These are phyloP conservation scores for Sylvia borin DNA, from an alignment of 2,797 vertebrate genomes.

Conservation along the genomic window DNA sequence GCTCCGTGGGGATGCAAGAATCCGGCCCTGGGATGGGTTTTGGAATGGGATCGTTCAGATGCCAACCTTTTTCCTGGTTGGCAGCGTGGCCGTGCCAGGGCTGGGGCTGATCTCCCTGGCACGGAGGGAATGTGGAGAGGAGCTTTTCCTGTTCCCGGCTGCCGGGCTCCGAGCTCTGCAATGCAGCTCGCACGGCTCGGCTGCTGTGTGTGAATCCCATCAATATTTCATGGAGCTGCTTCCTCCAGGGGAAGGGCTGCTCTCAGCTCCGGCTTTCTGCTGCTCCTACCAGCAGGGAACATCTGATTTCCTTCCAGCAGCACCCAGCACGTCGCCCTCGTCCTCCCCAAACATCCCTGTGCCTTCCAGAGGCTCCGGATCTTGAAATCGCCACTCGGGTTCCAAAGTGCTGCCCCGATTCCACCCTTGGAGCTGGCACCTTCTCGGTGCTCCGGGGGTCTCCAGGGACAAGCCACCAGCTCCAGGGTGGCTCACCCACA, in stretches of 20 bases:
- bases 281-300: slow-evolving; percentile 16
- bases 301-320: background rate
- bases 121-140: background rate
- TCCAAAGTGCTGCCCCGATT: background rate
- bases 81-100: fast-evolving
- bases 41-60: background rate
- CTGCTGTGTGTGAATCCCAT: slow-evolving; percentile 57
- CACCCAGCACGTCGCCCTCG: background rate
- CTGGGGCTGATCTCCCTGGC: fast-evolving
- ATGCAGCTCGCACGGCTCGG: slow-evolving; percentile 40
- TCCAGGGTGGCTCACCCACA: background rate
- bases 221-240: slow-evolving; percentile 71
- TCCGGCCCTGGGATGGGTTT: background rate
- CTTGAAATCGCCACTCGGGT: background rate
- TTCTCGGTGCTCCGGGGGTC: background rate
- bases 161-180: slow-evolving; percentile 34
- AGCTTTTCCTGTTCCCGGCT: background rate
- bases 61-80: fast-evolving
- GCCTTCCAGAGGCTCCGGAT: background rate
- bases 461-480: background rate
- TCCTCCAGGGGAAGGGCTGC: slow-evolving; percentile 59
- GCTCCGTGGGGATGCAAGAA: fast-evolving
- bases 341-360: too few relatives aligned
- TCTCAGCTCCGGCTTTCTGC: slow-evolving; percentile 15
- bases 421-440: fast-evolving